Evolutionary conservation across 2,797 vertebrate species (phyloP).

Genomic region (Nannoperca obscura): DNA sequence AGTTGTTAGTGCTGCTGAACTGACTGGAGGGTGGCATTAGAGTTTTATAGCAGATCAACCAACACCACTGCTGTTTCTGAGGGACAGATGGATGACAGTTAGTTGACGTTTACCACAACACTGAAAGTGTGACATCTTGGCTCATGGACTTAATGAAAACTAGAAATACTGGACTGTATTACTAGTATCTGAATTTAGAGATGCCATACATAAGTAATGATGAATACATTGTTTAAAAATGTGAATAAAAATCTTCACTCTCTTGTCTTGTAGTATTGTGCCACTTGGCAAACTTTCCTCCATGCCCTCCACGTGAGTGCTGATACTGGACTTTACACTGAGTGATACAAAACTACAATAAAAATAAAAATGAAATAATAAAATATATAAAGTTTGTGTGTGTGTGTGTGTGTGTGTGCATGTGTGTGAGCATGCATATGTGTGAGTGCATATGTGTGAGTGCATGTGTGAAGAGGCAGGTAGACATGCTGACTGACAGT

Average conservation of each 20-base stretch:
- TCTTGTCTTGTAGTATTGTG: too few species aligned
- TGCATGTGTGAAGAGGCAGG: slow-evolving; percentile 45
- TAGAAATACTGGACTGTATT: background rate
- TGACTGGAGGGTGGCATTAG: too few species aligned
- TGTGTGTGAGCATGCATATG: background rate
- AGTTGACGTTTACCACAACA: slow-evolving; percentile 8
- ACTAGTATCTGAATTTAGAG: background rate
- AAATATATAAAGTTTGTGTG: slow-evolving; percentile 4
- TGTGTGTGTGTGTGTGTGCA: background rate
- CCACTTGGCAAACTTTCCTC: too few species aligned
- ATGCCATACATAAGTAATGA: too few species aligned
- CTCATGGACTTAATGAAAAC: background rate
- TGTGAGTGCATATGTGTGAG: slow-evolving; percentile 28
- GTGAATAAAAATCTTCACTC: too few species aligned
- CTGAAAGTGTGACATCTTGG: background rate
- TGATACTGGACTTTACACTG: too few species aligned
- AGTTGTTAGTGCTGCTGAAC: too few species aligned
- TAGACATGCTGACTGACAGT: slow-evolving; percentile 72
- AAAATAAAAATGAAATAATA: too few species aligned
- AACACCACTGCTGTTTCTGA: slow-evolving; percentile 26
- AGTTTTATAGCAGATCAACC: slow-evolving; percentile 16
- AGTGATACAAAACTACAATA: too few species aligned
- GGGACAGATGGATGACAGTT: slow-evolving; percentile 32
- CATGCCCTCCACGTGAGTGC: too few species aligned
- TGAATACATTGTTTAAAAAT: too few species aligned